A percentile compares a stretch with the other conserved stretches of the same genome.
These are phyloP conservation scores for Nemapogon koenigi DNA, from an alignment of 2,888 invertebrate species.

Conservation along the genomic window DNA sequence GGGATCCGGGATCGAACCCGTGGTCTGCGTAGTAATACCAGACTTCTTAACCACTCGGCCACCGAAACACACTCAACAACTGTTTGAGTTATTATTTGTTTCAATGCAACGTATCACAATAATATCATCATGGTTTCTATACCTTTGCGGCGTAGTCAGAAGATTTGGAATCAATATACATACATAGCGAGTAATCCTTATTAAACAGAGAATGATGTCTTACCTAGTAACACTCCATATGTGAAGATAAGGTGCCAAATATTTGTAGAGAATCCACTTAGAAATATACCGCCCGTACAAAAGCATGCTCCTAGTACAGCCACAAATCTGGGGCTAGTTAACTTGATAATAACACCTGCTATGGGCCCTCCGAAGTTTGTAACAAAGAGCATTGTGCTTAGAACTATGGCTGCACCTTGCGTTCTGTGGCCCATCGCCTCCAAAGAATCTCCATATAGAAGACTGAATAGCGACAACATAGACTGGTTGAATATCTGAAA, in stretches of 20 bases:
- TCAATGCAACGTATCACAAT: no score
- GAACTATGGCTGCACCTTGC: slow-evolving; percentile 70
- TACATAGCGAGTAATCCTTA: no score
- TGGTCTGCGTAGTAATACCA: no score
- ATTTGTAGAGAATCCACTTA: slow-evolving; percentile 50
- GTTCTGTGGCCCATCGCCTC: slow-evolving; percentile 69
- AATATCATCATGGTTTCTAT: no score
- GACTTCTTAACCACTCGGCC: no score
- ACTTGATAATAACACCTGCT: slow-evolving; percentile 70
- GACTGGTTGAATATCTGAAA: slow-evolving; percentile 74
- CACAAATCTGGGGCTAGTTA: slow-evolving; percentile 47
- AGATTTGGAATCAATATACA: no score
- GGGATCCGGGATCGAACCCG: no score
- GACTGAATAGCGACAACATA: slow-evolving; percentile 72
- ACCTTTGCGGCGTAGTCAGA: no score
- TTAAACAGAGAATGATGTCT: slow-evolving; percentile 27
- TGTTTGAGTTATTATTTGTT: no score
- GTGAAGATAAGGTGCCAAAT: slow-evolving; percentile 46
- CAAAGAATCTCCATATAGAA: slow-evolving; percentile 71
- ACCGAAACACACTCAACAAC: no score
- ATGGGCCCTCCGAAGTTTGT: slow-evolving; percentile 72
- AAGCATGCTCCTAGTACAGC: slow-evolving; percentile 43
- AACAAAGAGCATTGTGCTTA: slow-evolving; percentile 71
- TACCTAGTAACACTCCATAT: slow-evolving; percentile 54
- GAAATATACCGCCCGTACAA: slow-evolving; percentile 47